phyloP scores from a whole-genome alignment of 2,113 vertebrate species.

The Podiceps cristatus region DNA sequence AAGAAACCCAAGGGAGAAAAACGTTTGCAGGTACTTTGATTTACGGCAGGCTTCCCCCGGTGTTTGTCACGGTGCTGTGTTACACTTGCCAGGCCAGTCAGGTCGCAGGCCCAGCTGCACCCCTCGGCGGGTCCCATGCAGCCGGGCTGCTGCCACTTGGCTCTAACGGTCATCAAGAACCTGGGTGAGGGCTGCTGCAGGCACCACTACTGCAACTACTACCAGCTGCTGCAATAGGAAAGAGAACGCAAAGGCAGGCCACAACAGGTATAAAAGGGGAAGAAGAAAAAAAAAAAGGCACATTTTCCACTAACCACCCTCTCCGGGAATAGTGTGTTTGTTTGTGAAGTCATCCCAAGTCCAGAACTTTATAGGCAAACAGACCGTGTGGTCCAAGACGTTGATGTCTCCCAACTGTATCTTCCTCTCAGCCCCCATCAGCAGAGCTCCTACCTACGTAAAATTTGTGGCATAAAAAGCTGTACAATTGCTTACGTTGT shows the following conservation, averaged over 20 bases:
- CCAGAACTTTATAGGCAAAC: background rate
- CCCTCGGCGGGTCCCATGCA: fast-evolving
- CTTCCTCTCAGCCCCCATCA: background rate
- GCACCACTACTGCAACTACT: background rate
- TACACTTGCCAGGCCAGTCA: too few species aligned
- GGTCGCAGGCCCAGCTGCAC: fast-evolving
- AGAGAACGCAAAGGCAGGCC: background rate
- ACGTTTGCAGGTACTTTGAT: background rate
- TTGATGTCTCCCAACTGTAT: fast-evolving
- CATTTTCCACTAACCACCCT: background rate
- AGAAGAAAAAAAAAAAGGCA: too few species aligned
- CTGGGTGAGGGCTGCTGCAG: fast-evolving
- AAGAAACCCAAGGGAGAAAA: background rate
- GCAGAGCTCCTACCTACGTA: background rate
- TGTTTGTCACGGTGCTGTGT: background rate
- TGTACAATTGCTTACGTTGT: background rate
- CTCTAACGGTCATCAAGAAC: background rate
- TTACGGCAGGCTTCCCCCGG: background rate
- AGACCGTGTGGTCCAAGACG: background rate
- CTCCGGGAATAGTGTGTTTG: fast-evolving
- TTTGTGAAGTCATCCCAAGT: fast-evolving
- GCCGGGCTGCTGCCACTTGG: fast-evolving
- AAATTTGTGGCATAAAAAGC: background rate
- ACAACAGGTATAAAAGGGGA: fast-evolving
- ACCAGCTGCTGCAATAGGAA: background rate